A percentile compares a stretch with the other conserved stretches of the same genome.
Conservation (phyloP, 2,888 invertebrate species). For the Ypsolopha scabrella region DNA sequence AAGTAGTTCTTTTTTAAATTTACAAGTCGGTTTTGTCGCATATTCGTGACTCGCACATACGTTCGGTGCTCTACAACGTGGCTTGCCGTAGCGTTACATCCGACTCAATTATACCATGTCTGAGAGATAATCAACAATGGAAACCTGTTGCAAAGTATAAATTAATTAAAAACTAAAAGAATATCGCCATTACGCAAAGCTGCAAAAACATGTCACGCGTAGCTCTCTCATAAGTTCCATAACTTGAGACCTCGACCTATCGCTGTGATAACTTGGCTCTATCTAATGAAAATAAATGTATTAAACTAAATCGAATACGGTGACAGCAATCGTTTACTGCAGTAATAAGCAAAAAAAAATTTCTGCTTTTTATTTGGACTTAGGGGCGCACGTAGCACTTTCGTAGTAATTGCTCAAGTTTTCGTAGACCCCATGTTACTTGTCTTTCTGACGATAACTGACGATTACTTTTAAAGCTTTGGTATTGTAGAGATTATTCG, state of each 20-base stretch:
- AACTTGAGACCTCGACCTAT: not conserved
- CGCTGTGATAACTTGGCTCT: not conserved
- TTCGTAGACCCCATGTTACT: slow-evolving; percentile 27
- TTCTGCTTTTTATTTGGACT: not conserved
- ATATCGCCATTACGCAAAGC: not conserved
- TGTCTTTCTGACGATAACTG: slow-evolving; percentile 6
- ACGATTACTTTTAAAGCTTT: slow-evolving; percentile 1
- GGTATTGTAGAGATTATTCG: not conserved
- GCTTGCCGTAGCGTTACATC: not conserved
- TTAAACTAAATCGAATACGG: not conserved
- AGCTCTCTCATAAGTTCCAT: not conserved
- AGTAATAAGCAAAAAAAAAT: not conserved
- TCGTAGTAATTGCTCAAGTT: slow-evolving; percentile 47
- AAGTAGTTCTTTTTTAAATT: not conserved
- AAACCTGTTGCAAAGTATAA: not conserved
- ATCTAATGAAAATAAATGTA: not conserved
- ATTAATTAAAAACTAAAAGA: not conserved
- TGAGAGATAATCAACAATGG: not conserved
- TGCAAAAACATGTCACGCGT: not conserved
- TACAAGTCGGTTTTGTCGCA: not conserved
- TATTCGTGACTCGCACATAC: not conserved
- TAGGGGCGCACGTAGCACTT: slow-evolving; percentile 29
- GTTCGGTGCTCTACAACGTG: not conserved
- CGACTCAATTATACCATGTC: not conserved
- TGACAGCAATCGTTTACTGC: too few species aligned